Evolutionary conservation across 2,797 vertebrate species (phyloP).

Genomic region (Squalus acanthias): DNA sequence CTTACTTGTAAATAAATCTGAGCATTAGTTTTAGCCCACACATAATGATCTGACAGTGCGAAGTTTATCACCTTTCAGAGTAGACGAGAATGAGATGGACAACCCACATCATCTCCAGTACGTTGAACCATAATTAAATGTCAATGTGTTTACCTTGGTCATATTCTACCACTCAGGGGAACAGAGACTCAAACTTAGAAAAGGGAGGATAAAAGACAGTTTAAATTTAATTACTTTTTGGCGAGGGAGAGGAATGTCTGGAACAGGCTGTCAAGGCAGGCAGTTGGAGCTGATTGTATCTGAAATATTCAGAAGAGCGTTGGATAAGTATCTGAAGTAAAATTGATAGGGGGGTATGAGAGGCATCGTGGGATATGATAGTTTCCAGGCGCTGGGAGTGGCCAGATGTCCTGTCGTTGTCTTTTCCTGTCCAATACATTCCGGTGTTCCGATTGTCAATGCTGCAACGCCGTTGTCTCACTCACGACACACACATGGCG

Average conservation of each 20-base stretch:
- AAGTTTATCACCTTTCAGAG: background rate
- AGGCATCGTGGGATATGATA: background rate
- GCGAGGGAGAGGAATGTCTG: background rate
- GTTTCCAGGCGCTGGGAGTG: background rate
- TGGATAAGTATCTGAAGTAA: background rate
- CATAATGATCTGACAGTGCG: background rate
- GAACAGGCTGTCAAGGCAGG: background rate
- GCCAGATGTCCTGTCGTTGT: too few relatives aligned
- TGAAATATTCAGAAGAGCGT: background rate
- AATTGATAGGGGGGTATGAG: background rate
- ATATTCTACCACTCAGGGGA: background rate
- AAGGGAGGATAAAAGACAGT: background rate
- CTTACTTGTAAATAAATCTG: background rate
- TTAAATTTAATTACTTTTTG: background rate
- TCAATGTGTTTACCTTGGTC: background rate
- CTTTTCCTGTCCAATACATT: too few relatives aligned
- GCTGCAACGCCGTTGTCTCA: too few relatives aligned
- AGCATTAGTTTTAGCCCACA: background rate
- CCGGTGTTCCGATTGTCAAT: too few relatives aligned
- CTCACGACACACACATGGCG: too few relatives aligned
- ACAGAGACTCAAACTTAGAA: background rate
- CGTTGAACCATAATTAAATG: background rate
- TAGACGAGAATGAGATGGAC: background rate
- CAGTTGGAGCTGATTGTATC: background rate
- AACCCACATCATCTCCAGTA: background rate